phyloP scores from a whole-genome alignment of 2,888 invertebrate genomes.

The Tenthredo scrophulariae region DNA sequence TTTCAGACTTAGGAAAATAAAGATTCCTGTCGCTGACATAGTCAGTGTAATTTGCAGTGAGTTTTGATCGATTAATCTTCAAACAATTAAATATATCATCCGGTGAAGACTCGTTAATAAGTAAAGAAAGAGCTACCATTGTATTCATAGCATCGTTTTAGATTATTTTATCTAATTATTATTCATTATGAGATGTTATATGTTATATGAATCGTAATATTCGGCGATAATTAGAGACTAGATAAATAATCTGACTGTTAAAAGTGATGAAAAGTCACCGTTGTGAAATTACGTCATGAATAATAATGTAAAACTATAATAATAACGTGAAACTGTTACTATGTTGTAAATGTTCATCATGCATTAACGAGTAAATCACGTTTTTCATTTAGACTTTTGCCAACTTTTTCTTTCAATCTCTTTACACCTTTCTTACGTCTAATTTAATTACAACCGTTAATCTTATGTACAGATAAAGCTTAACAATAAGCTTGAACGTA shows the following conservation, averaged over 20 bases:
- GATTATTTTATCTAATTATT: conserved; percentile 1
- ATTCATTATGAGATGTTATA: conserved; percentile 11
- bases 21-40: conserved; percentile 27
- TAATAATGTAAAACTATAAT: conserved; percentile 24
- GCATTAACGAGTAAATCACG: conserved; percentile 37
- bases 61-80: not conserved
- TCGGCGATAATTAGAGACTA: conserved; percentile 18
- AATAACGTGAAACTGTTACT: not conserved
- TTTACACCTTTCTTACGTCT: not conserved
- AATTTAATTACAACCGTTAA: conserved; percentile 1
- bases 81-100: not conserved
- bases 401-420: not conserved
- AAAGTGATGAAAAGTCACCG: not conserved
- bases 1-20: not conserved
- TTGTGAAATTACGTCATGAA: conserved; percentile 20
- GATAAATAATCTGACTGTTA: not conserved
- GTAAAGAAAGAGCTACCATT: not conserved
- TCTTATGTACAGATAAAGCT: not conserved
- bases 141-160: not conserved
- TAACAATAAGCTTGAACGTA: not conserved
- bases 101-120: conserved; percentile 16
- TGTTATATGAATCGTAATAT: not conserved
- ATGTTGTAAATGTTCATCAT: conserved; percentile 30
- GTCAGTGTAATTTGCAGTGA: conserved; percentile 13
- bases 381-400: conserved; percentile 9